Evolutionary conservation across 2,797 vertebrate species (phyloP), one percentile per base, ranked within the genome.

Genomic region (Bovichtus variegatus): DNA sequence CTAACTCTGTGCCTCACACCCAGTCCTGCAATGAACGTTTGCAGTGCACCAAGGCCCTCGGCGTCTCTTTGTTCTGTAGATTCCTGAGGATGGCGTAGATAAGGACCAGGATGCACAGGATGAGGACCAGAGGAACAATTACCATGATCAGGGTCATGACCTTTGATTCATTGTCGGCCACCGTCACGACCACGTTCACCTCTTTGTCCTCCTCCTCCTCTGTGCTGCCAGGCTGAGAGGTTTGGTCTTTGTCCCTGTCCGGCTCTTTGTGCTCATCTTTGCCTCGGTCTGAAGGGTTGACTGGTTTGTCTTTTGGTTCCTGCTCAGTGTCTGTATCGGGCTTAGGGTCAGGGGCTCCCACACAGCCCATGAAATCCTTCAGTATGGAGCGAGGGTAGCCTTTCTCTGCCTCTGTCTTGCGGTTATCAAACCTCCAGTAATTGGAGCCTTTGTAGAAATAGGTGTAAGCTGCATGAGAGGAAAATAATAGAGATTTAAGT

Each of bases 21-120:
- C 98, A 99, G 78, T 99, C 96, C 94, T 99, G 98, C 94, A 99
- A 87, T 1, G 98, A 99, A 18, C 98, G 97, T 89, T 99, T 99
- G 95, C 98, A 99, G 94, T 99, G 98, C 75, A 98, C 93, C 81
- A 99, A 93, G 83, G 97, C 92, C 71, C 96, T 94, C 0, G 98
- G 97, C 0, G 97, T 88, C 12, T 98, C 97, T 89, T 98, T 99
- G 85, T 96, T 96, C 95, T 99, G 97, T 91, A 98, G 96, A 91
- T 96, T 95, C 92, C 96, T 97, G 72, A 99, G 95, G 72, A 99
- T 97, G 68, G 93, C 93, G 0, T 96, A 99, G 86, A 97, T 92
- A 21, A 98, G 93, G 87, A 96, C 90, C 41, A 99, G 93, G 76
- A 98, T 94, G 88, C 96, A 96, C 46, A 99, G 91, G 87, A 99